phyloP scores from a whole-genome alignment of 1,140 invertebrate species.

The Spodoptera litura region DNA sequence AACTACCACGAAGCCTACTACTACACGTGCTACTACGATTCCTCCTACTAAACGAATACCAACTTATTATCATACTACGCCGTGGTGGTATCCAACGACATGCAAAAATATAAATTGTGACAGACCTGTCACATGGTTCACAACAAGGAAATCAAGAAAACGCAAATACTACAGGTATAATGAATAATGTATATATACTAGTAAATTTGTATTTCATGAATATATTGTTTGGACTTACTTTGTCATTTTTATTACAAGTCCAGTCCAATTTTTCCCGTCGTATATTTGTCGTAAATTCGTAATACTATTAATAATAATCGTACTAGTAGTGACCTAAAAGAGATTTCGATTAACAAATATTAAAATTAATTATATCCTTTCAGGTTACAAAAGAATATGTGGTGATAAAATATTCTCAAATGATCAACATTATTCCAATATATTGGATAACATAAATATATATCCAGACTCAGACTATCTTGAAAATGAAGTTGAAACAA shows the following conservation, averaged over 20 bases:
- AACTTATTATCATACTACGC: not conserved
- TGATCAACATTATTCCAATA: not conserved
- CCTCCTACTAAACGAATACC: not conserved
- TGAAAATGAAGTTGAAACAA: not conserved
- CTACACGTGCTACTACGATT: not conserved
- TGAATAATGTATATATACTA: constrained; percentile 20
- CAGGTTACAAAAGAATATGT: not conserved
- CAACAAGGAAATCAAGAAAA: not conserved
- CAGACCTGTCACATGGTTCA: constrained; percentile 28
- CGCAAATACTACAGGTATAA: not conserved
- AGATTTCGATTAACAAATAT: too few species aligned
- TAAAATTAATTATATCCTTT: not conserved
- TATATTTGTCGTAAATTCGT: too few species aligned
- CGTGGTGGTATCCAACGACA: constrained; percentile 11
- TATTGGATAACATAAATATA: not conserved
- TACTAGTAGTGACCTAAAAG: too few species aligned
- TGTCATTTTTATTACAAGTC: constrained; percentile 5
- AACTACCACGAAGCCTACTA: not conserved
- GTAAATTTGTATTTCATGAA: not conserved
- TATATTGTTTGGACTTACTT: not conserved
- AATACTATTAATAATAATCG: too few species aligned
- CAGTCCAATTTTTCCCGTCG: too few species aligned
- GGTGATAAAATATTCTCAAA: not conserved
- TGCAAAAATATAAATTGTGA: constrained; percentile 16
- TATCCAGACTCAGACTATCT: not conserved